Base-by-base conservation (phyloP, 2,113 vertebrate species). In the Silurus meridionalis region DNA sequence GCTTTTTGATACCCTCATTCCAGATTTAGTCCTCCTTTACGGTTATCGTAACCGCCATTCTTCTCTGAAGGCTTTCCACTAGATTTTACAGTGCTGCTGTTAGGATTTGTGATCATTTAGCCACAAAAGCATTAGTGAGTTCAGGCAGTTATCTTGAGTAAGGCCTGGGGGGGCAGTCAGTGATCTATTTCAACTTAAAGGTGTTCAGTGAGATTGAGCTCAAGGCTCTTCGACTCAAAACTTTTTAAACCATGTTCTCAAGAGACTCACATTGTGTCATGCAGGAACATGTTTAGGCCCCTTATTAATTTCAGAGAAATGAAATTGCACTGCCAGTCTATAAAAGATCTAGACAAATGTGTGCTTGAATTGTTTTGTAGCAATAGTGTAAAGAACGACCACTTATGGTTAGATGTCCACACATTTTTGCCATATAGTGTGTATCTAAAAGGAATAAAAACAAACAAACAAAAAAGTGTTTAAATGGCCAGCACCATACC, bases 401-500 rank as follows among this genome's bases (percentile, higher is more conserved):
- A 11, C 0, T 23, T n/a, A 13, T 74, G 46, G 19, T 72, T 21
- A 23, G 19, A 21, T 50, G 48, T 23, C 19, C 21, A 55, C 74
- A 53, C n/a, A 77, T 0, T 0, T 58, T 28, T 37, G n/a, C n/a
- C n/a, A 7, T 28, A 57, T 6, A 55, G 14, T 17, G 14, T 8
- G 8, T 23, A 57, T 15, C 11, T 28, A 28, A 79, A 78, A 5
- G 6, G 25, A 66, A 4, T 1, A 37, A 69, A 37, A 3, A 46
- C 4, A 69, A 37, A 46, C 7, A 7, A 6, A 37, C 5, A 9
- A 5, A 69, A 28, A 14, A 28, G 25, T 79, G 15, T 58, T 21
- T 3, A 58, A 37, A 79, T 0, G 0, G 4, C 1, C 10, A 72
- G 61, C 78, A 37, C 10, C 52, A 82, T 96, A 99, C 98, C 97